Conservation (phyloP, 2,113 vertebrate species). For the Mus pahari region DNA sequence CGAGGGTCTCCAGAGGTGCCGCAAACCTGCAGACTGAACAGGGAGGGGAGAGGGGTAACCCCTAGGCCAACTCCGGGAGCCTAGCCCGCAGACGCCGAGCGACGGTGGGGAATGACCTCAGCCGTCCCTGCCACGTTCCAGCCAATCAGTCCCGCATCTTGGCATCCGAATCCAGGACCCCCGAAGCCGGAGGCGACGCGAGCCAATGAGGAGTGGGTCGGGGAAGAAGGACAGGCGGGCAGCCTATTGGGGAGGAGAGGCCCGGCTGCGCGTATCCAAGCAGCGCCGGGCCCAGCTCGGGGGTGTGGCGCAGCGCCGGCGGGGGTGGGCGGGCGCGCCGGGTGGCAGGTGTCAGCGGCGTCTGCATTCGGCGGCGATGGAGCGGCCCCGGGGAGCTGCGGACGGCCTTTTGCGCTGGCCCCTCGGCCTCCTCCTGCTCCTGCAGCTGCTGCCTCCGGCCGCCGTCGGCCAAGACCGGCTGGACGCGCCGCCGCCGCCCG, state of each 20-base stretch:
- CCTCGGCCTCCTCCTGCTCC: slow-evolving; percentile 66
- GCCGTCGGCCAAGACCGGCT: slow-evolving; percentile 73
- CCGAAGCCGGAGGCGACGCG: slow-evolving; percentile 65
- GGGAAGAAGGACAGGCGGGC: slow-evolving; percentile 69
- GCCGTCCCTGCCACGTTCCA: slow-evolving; percentile 52
- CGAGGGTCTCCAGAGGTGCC: not conserved
- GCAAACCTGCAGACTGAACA: not conserved
- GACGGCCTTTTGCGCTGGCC: slow-evolving; percentile 50
- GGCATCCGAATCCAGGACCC: slow-evolving; percentile 79
- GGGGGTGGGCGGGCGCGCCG: slow-evolving; percentile 75
- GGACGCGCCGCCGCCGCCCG: slow-evolving; percentile 77
- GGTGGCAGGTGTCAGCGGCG: slow-evolving; percentile 77
- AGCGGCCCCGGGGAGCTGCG: slow-evolving; percentile 69
- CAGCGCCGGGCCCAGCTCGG: slow-evolving; percentile 58
- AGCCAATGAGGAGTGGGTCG: slow-evolving; percentile 67
- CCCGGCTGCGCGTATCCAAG: slow-evolving; percentile 63
- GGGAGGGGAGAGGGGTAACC: not conserved
- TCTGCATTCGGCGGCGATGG: slow-evolving; percentile 77
- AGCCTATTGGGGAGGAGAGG: slow-evolving; percentile 72
- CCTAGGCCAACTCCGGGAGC: slow-evolving; percentile 49
- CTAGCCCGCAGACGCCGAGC: slow-evolving; percentile 13
- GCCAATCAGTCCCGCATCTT: slow-evolving; percentile 67
- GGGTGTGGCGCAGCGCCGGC: slow-evolving; percentile 77
- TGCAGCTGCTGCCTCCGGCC: slow-evolving; percentile 48
- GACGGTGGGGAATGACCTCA: slow-evolving; percentile 68